A percentile compares a stretch with the other conserved stretches of the same genome.
phyloP scores from a whole-genome alignment of 2,797 vertebrate species.

The Lates japonicus region DNA sequence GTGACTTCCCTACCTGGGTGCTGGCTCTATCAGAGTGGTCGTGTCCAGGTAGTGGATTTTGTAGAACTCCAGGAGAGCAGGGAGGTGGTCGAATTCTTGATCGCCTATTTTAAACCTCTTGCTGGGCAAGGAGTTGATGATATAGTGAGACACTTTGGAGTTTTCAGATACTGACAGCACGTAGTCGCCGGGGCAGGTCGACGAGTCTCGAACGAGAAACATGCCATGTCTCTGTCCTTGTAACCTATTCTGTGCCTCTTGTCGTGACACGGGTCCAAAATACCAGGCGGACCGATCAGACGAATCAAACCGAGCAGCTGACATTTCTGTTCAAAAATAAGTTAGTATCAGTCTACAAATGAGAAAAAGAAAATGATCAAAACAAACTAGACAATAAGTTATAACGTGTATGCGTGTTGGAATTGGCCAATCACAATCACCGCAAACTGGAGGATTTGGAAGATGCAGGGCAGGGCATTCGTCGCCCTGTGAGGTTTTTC shows the following conservation, averaged over 20 bases:
- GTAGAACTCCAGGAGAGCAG: conserved; percentile 97
- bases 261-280: conserved; percentile 94
- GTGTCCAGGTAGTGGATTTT: conserved; percentile 99
- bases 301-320: conserved; percentile 95
- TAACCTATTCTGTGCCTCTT: conserved; percentile 94
- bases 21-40: conserved; percentile 97
- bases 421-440: conserved; percentile 55
- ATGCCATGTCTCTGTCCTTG: conserved; percentile 97
- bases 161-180: conserved; percentile 98
- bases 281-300: conserved; percentile 96
- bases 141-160: conserved; percentile 98
- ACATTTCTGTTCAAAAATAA: conserved; percentile 86
- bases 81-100: conserved; percentile 96
- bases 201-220: conserved; percentile 97
- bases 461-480: conserved; percentile 70
- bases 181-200: conserved; percentile 97
- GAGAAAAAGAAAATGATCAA: conserved; percentile 10
- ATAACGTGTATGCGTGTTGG: conserved; percentile 43
- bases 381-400: conserved; percentile 66
- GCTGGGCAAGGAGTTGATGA: conserved; percentile 96
- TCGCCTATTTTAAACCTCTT: conserved; percentile 98
- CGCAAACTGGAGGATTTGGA: conserved; percentile 42
- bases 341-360: conserved; percentile 48
- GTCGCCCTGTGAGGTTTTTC: conserved; percentile 35
- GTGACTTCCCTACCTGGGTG: conserved; percentile 88